Evolutionary conservation across 1,140 invertebrate genomes (phyloP).

Genomic region (Pachyrhynchus sulphureomaculatus): DNA sequence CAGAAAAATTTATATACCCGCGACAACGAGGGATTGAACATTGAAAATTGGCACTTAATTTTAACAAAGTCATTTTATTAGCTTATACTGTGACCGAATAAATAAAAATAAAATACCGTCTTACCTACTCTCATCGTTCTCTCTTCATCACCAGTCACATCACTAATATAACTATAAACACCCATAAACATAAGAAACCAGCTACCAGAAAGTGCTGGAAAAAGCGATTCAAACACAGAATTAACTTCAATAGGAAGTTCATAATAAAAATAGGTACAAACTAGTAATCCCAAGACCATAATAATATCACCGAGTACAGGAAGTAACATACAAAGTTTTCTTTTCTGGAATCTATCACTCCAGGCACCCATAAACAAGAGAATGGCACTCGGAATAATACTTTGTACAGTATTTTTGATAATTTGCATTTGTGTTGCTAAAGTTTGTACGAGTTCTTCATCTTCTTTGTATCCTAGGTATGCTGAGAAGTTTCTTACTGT

Average conservation of each 20-base stretch:
- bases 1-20: no score
- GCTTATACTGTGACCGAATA: no score
- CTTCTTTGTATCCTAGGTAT: constrained; percentile 49
- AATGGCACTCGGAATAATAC: constrained; percentile 58
- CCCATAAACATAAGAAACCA: constrained; percentile 64
- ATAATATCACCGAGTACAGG: constrained; percentile 57
- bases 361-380: constrained; percentile 63
- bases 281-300: constrained; percentile 39
- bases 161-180: constrained; percentile 61
- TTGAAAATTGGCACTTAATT: no score
- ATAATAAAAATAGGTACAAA: constrained; percentile 49
- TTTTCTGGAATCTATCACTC: constrained; percentile 60
- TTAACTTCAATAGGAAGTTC: constrained; percentile 57
- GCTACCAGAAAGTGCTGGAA: constrained; percentile 59
- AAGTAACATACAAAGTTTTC: constrained; percentile 60
- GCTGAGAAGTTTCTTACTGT: constrained; percentile 51
- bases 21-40: no score
- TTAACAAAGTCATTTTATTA: no score
- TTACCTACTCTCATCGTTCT: constrained; percentile 57
- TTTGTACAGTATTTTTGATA: constrained; percentile 52
- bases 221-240: constrained; percentile 57
- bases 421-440: constrained; percentile 59
- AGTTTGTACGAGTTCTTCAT: constrained; percentile 56
- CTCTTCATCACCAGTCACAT: constrained; percentile 58
- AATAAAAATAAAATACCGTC: no score